Base-by-base conservation (phyloP, 2,888 invertebrate genomes). In the Branchellion lobata region DNA sequence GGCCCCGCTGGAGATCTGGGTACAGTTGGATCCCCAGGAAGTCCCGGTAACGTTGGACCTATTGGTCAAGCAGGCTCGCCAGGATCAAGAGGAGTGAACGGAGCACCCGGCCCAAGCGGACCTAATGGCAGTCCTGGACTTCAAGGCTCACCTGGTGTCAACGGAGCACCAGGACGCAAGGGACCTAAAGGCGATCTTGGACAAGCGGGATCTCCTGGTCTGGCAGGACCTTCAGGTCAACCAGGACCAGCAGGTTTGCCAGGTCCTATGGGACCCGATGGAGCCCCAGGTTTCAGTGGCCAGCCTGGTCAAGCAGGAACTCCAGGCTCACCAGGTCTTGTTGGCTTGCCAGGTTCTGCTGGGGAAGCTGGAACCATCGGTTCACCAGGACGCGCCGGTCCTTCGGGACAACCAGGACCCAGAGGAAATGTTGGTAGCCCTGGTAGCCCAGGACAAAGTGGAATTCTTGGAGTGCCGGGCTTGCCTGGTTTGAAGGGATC, bases 41-140 rank as follows among this genome's bases (percentile, higher is more conserved):
- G 72, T n/a, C 40, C 24, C 11, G 81, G 81, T 40, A 29, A 14
- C n/a, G 51, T 40, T 51, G 82, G 82, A 33, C 53, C 40, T 24
- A 57, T 78, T 40, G 82, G 81, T 85, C 75, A 53, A 57, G 33
- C 21, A 27, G 77, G 77, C 21, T 57, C 65, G n/a, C 61, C 61
- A 18, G 77, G 77, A 34, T 40, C 27, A 24, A 65, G 29, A 33
- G 77, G 77, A 21, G 1, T n/a, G 1, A 27, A 29, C 8, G 77
- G 77, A 24, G 27, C 18, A 14, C 31, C 71, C 36, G 82, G 82
- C 24, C 36, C 27, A 24, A 76, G 8, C 21, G 80, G 80, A 0
- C 80, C n/a, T 18, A 36, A 31, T 65, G 82, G 82, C 14, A 33
- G 21, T 21, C 24, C 29, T 71, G 71, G 71, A 29, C 71, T 14